A percentile compares a stretch with the other conserved stretches of the same genome.
Conservation (phyloP, 2,113 vertebrate species). For the Dinomys branickii region DNA sequence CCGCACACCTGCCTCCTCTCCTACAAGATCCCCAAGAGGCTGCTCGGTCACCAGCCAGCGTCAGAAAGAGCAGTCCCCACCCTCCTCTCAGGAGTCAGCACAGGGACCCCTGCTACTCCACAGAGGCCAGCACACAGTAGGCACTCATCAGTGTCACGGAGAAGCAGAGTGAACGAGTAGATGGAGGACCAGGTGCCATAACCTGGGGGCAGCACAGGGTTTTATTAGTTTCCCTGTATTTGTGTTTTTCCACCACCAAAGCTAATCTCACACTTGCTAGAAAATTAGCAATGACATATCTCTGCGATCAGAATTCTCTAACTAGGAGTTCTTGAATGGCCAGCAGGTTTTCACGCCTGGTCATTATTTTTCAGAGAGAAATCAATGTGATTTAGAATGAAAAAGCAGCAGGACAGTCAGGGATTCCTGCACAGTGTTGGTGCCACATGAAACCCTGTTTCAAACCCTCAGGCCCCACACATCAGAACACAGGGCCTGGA, state of each 20-base stretch:
- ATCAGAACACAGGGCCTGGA: fast-evolving
- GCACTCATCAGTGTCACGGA: fast-evolving
- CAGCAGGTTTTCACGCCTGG: neutral
- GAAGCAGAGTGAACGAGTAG: fast-evolving
- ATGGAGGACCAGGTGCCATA: neutral
- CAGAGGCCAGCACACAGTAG: neutral
- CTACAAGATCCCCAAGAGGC: neutral
- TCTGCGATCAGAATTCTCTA: neutral
- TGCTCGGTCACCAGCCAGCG: neutral
- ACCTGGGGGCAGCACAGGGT: fast-evolving
- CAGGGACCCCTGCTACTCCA: neutral
- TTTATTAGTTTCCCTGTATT: neutral
- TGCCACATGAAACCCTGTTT: neutral
- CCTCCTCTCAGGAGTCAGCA: fast-evolving
- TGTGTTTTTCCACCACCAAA: neutral
- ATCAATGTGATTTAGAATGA: neutral
- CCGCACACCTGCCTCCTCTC: neutral
- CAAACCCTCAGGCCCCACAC: fast-evolving
- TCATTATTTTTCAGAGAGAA: neutral
- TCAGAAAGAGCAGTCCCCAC: too few relatives aligned
- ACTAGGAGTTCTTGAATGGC: neutral
- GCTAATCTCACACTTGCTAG: neutral
- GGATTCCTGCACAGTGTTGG: neutral
- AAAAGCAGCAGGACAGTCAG: fast-evolving
- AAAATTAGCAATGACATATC: neutral